Evolutionary conservation across 2,797 vertebrate genomes (phyloP).

Genomic region (Sphenopsis melanotis): DNA sequence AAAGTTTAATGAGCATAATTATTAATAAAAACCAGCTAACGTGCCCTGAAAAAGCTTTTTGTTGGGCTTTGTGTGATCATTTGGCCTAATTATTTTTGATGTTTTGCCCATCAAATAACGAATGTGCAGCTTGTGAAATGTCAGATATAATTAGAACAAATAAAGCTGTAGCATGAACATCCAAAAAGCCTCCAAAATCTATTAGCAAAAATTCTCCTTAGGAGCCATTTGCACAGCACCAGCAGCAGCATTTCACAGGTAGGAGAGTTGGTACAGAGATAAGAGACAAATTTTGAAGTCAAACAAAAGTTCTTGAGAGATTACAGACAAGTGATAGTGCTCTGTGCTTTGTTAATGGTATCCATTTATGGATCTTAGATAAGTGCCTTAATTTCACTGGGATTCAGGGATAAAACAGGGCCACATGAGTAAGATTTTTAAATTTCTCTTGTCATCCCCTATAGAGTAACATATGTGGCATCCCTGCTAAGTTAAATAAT

Average conservation of each 20-base stretch:
- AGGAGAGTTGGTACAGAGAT: neutral
- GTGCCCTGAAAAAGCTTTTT: slow-evolving; percentile 36
- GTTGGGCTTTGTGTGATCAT: neutral
- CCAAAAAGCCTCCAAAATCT: neutral
- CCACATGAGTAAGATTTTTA: neutral
- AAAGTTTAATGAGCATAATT: slow-evolving; percentile 49
- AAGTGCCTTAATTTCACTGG: neutral
- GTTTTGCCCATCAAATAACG: slow-evolving; percentile 46
- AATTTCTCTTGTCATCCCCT: neutral
- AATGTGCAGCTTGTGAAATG: slow-evolving; percentile 37
- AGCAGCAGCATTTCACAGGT: neutral
- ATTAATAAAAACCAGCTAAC: slow-evolving; percentile 21
- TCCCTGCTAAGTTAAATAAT: neutral
- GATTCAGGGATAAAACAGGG: neutral
- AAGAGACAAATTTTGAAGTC: neutral
- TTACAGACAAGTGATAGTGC: neutral
- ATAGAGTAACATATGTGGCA: neutral
- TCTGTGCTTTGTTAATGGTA: neutral
- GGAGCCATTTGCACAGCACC: neutral
- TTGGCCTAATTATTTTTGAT: slow-evolving; percentile 43
- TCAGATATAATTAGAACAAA: slow-evolving; percentile 48
- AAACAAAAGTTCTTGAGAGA: neutral
- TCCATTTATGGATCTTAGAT: neutral
- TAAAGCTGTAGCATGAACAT: slow-evolving; percentile 14
- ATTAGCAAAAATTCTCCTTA: neutral